Base-by-base conservation (phyloP, 2,113 vertebrate species). In the Numida meleagris region DNA sequence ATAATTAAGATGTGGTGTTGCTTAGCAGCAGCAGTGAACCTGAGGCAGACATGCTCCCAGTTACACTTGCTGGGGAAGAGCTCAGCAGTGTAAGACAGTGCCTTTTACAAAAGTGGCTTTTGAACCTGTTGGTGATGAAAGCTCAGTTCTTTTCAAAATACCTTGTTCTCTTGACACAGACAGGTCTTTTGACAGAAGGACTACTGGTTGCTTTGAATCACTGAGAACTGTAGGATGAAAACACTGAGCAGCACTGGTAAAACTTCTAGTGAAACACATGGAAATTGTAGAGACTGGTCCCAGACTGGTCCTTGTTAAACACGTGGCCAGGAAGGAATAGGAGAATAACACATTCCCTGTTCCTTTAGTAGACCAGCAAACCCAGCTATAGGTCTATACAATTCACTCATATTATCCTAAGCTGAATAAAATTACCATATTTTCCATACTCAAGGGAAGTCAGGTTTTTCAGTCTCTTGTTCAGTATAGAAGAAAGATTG, bases 21-120 rank as follows among this genome's bases (percentile, higher is more conserved):
- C 92, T 55, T 89, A 82, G 91, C 74, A 96, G 95, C 96, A 71
- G 38, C 29, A 75, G 33, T 34, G 82, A 84, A 46, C 91, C 50
- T 91, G 53, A n/a, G 71, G 38, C 74, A 87, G 43, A 48, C 36
- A 66, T 67, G 38, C 66, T 93, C 12, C 50, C 55, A 24, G 42
- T 82, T 74, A 24, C 67, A 84, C 80, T 82, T 93, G 68, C 75
- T 76, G 76, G 66, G 62, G 65, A 85, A 94, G 38, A 90, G 63
- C 65, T 86, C 70, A 73, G 21, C 7, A 2, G 17, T 40, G 42
- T 63, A 76, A 82, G 80, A 45, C 45, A 67, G 19, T n/a, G 31
- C 66, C 57, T 93, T 63, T 51, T 53, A 24, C 43, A 59, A 61
- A 91, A 53, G 34, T 70, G 67, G 31, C 19, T 53, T 92, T 80